Conservation (phyloP, 2,113 vertebrate species). For the Fulica atra region DNA sequence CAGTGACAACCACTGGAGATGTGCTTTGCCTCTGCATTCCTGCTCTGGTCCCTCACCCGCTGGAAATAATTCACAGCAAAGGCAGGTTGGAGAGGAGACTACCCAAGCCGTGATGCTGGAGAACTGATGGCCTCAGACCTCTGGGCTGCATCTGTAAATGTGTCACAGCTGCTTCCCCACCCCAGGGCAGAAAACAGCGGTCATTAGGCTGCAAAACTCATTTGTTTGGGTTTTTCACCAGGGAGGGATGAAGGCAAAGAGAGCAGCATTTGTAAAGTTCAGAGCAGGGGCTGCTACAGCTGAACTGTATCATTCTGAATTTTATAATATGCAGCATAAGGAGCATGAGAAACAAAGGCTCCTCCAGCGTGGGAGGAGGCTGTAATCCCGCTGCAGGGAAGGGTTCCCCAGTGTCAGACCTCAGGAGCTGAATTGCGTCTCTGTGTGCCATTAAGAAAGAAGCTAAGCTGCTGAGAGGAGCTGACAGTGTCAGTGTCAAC, state of each 20-base stretch:
- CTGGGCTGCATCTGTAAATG: not conserved
- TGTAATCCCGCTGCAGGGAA: not conserved
- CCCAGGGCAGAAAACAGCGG: not conserved
- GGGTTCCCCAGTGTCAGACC: not conserved
- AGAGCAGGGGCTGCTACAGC: not conserved
- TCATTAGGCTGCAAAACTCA: not conserved
- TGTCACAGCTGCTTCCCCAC: not conserved
- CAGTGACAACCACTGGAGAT: not conserved
- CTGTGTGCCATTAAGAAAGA: not conserved
- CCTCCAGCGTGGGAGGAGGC: not conserved
- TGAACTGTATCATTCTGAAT: not conserved
- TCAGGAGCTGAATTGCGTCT: not conserved
- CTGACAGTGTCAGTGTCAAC: constrained; percentile 53
- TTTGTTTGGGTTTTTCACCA: not conserved
- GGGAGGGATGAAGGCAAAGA: not conserved
- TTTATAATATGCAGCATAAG: not conserved
- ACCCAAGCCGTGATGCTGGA: not conserved
- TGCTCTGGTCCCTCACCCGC: not conserved
- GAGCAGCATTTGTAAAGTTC: not conserved
- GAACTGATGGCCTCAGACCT: not conserved
- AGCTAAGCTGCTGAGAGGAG: constrained; percentile 19
- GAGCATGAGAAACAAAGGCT: constrained; percentile 5
- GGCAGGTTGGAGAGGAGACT: not conserved
- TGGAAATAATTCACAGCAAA: not conserved
- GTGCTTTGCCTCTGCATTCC: not conserved